These are phyloP conservation scores for Drosophila hamatofila DNA, from an alignment of 2,888 invertebrate genomes.

Conservation along the genomic window DNA sequence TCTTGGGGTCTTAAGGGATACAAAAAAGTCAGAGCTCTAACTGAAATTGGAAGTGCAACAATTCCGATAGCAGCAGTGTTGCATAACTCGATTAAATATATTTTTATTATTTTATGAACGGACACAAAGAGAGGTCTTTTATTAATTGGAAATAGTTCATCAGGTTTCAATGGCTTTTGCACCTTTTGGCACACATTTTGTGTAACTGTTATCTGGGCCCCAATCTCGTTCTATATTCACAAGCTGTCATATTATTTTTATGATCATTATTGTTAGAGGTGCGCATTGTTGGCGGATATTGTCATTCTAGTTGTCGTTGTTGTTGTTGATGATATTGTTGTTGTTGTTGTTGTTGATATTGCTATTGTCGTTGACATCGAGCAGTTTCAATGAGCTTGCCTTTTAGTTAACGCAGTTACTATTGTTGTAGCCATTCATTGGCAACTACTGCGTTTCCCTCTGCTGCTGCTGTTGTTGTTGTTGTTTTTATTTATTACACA, in stretches of 20 bases:
- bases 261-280: constrained; percentile 45
- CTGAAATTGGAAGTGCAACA: too few species aligned
- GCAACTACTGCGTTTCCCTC: constrained; percentile 11
- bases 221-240: constrained; percentile 15
- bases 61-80: constrained; percentile 21
- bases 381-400: constrained; percentile 37
- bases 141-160: constrained; percentile 31
- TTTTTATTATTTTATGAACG: constrained; percentile 28
- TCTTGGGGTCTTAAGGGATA: too few species aligned
- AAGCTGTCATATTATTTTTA: constrained; percentile 49
- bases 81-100: constrained; percentile 32
- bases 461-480: constrained; percentile 23
- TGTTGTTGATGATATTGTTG: constrained; percentile 29
- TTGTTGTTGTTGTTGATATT: constrained; percentile 33
- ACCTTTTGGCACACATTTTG: constrained; percentile 41
- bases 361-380: constrained; percentile 38
- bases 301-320: constrained; percentile 24
- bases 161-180: constrained; percentile 43
- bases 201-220: constrained; percentile 31
- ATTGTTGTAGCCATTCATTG: constrained; percentile 39
- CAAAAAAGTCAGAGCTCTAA: too few species aligned
- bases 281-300: constrained; percentile 27
- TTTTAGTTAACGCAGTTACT: constrained; percentile 35
- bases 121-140: neutral
- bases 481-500: constrained; percentile 44